Evolutionary conservation across 2,797 vertebrate species (phyloP).

Genomic region (Brachyrhaphis roseni): DNA sequence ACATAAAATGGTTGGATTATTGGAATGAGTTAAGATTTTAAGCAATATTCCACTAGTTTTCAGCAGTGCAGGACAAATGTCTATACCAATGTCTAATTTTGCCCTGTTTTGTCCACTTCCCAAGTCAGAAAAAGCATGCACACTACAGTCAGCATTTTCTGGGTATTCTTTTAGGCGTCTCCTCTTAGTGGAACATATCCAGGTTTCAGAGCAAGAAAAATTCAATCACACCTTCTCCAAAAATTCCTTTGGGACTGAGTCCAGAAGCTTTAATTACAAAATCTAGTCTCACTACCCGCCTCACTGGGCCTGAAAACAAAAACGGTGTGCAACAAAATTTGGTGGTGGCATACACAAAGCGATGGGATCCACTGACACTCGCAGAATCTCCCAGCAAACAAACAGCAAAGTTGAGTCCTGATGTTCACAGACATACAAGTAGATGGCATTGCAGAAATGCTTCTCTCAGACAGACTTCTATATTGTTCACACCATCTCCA

Average conservation of each 20-base stretch:
- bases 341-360: not conserved
- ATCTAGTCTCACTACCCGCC: constrained; percentile 4
- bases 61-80: not conserved
- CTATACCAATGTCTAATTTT: not conserved
- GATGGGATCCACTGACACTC: constrained; percentile 7
- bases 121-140: not conserved
- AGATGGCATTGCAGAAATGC: constrained; percentile 40
- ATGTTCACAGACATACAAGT: constrained; percentile 21
- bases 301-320: constrained; percentile 29
- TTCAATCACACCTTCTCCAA: not conserved
- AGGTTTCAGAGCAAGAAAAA: constrained; percentile 4
- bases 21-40: not conserved
- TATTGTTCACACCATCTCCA: constrained; percentile 27
- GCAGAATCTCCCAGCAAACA: constrained; percentile 26
- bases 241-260: constrained; percentile 32
- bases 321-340: constrained; percentile 56
- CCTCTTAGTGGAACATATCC: no score
- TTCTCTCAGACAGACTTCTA: constrained; percentile 36
- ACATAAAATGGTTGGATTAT: not conserved
- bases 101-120: not conserved
- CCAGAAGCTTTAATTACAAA: constrained; percentile 60
- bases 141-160: not conserved
- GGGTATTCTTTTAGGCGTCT: no score
- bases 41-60: not conserved
- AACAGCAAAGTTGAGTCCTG: constrained; percentile 11